Evolutionary conservation across 2,113 vertebrate species (phyloP).

Genomic region (Lonchura striata): DNA sequence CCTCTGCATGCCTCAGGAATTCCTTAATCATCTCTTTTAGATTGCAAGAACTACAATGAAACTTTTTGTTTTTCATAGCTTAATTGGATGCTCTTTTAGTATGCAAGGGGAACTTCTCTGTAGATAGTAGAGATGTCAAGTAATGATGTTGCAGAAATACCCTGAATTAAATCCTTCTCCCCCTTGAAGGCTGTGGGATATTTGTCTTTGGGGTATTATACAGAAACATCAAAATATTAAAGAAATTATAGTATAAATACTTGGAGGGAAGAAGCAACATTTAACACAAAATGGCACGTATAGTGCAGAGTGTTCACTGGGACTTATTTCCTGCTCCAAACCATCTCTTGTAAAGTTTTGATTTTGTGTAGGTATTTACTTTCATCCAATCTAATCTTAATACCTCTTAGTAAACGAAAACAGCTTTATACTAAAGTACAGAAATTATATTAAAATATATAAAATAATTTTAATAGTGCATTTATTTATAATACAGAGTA

Average conservation of each 20-base stretch:
- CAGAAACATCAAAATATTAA: background rate
- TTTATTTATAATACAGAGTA: background rate
- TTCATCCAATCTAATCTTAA: background rate
- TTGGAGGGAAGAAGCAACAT: background rate
- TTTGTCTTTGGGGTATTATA: background rate
- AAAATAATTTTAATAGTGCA: background rate
- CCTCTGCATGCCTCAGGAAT: background rate
- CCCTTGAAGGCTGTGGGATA: background rate
- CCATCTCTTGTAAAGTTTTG: background rate
- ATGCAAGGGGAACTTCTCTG: background rate
- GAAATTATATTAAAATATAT: background rate
- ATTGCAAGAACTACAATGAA: background rate
- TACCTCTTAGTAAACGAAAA: background rate
- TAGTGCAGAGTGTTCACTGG: background rate
- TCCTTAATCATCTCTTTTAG: constrained; percentile 24
- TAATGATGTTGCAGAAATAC: background rate
- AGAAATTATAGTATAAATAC: background rate
- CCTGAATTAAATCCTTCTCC: background rate
- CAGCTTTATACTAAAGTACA: background rate
- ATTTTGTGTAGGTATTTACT: background rate
- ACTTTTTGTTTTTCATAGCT: background rate
- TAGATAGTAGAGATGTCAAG: background rate
- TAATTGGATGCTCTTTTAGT: background rate
- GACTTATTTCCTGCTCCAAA: background rate
- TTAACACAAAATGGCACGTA: background rate